These are phyloP conservation scores for Apis cerana DNA, from an alignment of 1,140 invertebrate species.

Conservation along the genomic window DNA sequence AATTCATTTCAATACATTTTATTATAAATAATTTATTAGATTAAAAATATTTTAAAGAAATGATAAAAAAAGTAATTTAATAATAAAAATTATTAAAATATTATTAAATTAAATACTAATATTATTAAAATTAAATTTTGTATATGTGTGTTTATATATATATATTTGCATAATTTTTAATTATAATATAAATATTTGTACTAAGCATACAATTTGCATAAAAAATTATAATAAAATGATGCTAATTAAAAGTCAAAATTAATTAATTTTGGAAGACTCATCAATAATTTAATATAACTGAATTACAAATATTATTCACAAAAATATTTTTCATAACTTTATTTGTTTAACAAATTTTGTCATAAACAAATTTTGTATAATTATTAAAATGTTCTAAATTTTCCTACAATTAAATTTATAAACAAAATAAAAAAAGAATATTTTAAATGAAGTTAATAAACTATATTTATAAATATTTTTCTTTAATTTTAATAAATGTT, in stretches of 20 bases:
- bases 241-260: not conserved
- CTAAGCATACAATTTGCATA: not conserved
- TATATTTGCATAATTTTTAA: constrained; percentile 14
- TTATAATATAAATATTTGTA: constrained; percentile 18
- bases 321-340: constrained; percentile 26
- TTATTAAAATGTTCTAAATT: constrained; percentile 20
- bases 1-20: not conserved
- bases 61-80: constrained; percentile 23
- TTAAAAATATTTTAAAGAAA: not conserved
- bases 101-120: constrained; percentile 9
- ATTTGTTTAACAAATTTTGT: not conserved
- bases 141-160: not conserved
- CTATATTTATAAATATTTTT: too few relatives aligned
- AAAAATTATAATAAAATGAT: too few relatives aligned
- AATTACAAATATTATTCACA: constrained; percentile 15
- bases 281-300: constrained; percentile 1
- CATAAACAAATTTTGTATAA: constrained; percentile 16
- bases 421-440: constrained; percentile 29
- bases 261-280: constrained; percentile 33
- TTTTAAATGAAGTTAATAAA: too few relatives aligned
- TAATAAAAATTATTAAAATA: not conserved
- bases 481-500: not conserved
- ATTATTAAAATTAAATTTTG: not conserved
- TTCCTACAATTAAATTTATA: constrained; percentile 17
- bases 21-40: not conserved